Conservation (phyloP, 2,888 invertebrate genomes). For the Liopterus haemorrhoidalis region DNA sequence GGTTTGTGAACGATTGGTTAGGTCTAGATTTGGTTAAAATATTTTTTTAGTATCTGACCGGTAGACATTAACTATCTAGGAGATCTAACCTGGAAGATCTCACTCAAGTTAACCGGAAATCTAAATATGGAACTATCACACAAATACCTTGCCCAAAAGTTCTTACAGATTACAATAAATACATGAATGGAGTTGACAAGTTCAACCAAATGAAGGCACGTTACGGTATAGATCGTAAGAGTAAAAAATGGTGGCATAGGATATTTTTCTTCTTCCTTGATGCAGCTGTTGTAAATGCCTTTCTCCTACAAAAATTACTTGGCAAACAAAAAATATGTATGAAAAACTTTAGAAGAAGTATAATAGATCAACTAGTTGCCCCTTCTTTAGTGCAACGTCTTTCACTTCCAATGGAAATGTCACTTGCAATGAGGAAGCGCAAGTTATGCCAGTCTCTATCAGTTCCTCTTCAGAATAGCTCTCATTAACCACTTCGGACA, state of each 20-base stretch:
- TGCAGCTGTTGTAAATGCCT: conserved; percentile 31
- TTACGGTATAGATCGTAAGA: conserved; percentile 36
- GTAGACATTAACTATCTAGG: too few species aligned
- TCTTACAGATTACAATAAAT: conserved; percentile 30
- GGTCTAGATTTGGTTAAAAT: too few species aligned
- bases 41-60: too few species aligned
- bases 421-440: conserved; percentile 5
- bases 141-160: conserved; percentile 27
- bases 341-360: conserved; percentile 22
- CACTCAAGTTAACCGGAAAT: conserved; percentile 25
- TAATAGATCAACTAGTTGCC: conserved; percentile 22
- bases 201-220: conserved; percentile 34
- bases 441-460: conserved; percentile 18
- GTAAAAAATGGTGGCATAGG: conserved; percentile 37
- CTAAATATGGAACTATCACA: conserved; percentile 26
- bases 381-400: background rate
- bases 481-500: conserved; percentile 19
- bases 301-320: conserved; percentile 25
- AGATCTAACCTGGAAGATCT: too few species aligned
- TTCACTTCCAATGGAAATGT: conserved; percentile 2
- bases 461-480: conserved; percentile 15
- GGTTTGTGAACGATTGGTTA: too few species aligned
- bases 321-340: conserved; percentile 15
- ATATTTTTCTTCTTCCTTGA: conserved; percentile 36
- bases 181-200: conserved; percentile 38